Conservation (phyloP, 2,888 invertebrate genomes). For the Andrena chrysosceles region DNA sequence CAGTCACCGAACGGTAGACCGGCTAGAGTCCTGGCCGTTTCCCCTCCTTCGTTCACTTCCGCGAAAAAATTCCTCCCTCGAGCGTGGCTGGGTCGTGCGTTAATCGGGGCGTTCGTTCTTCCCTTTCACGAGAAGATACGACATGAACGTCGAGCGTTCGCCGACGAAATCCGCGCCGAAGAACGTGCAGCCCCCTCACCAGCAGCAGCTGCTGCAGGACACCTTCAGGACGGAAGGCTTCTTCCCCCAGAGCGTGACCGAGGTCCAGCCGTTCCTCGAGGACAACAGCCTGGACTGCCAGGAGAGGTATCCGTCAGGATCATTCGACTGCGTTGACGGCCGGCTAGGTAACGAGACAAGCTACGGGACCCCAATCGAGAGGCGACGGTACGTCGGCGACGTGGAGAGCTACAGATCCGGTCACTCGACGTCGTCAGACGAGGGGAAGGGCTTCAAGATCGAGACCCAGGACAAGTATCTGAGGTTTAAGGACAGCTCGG, state of each 20-base stretch:
- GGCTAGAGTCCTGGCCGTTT: not conserved
- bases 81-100: not conserved
- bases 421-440: conserved; percentile 78
- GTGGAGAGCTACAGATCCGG: conserved; percentile 70
- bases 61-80: conserved; percentile 7
- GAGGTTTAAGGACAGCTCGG: conserved; percentile 67
- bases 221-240: conserved; percentile 79
- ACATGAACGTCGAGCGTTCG: conserved; percentile 78
- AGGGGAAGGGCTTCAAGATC: conserved; percentile 75
- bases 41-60: not conserved
- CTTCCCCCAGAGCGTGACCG: conserved; percentile 80
- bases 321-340: conserved; percentile 80
- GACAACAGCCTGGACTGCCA: conserved; percentile 74
- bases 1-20: not conserved
- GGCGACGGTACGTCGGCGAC: conserved; percentile 63
- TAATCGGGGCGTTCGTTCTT: conserved; percentile 34
- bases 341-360: conserved; percentile 65
- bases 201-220: conserved; percentile 71
- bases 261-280: conserved; percentile 71
- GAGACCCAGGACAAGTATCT: conserved; percentile 66
- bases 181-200: conserved; percentile 53
- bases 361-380: conserved; percentile 69
- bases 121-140: conserved; percentile 73
- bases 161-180: conserved; percentile 71
- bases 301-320: conserved; percentile 74